phyloP scores from a whole-genome alignment of 1,140 invertebrate genomes.

The Rhopalosiphum padi region DNA sequence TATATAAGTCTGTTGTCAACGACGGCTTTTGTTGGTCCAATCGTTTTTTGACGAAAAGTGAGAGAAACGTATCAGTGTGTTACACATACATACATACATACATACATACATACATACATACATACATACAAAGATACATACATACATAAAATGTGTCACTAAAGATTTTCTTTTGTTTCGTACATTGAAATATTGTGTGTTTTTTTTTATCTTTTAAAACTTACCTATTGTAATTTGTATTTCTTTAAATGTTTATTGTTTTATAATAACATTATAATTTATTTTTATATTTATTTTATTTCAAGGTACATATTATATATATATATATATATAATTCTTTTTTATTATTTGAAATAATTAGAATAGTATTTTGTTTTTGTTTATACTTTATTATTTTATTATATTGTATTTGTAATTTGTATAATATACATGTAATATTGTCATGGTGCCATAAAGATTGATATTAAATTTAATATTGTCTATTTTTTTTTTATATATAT shows the following conservation, averaged over 20 bases:
- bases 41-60: conserved; percentile 44
- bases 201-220: neutral
- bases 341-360: conserved; percentile 10
- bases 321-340: neutral
- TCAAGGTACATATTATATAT: neutral
- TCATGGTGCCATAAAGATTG: conserved; percentile 41
- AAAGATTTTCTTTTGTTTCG: neutral
- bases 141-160: neutral
- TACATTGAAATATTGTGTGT: neutral
- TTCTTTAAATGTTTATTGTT: neutral
- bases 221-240: conserved; percentile 8
- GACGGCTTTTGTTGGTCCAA: conserved; percentile 36
- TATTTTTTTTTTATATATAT: neutral
- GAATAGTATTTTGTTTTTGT: conserved; percentile 21
- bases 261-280: neutral
- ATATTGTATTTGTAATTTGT: neutral
- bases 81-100: neutral
- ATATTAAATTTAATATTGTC: neutral
- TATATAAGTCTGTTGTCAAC: neutral
- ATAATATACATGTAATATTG: neutral
- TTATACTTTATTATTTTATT: conserved; percentile 15
- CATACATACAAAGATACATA: neutral
- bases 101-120: neutral
- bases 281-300: conserved; percentile 38
- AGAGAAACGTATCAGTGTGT: conserved; percentile 50